These are phyloP conservation scores for Plagodis pulveraria DNA, from an alignment of 2,888 invertebrate species.

Conservation along the genomic window DNA sequence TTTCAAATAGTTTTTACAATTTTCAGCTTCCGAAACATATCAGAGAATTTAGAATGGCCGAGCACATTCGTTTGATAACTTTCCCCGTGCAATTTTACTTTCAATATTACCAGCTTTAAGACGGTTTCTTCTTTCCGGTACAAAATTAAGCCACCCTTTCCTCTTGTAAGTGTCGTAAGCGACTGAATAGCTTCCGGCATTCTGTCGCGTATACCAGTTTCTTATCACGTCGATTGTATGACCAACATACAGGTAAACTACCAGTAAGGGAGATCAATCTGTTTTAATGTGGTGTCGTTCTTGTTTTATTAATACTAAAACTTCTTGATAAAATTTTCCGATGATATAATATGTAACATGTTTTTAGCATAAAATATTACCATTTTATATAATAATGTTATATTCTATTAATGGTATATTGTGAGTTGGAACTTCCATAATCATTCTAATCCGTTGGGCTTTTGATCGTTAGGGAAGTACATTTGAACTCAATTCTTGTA, in stretches of 20 bases:
- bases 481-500: too few species aligned
- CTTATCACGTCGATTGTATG: conserved; percentile 34
- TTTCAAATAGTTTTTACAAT: too few species aligned
- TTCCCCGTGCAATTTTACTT: background rate
- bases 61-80: background rate
- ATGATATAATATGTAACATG: too few species aligned
- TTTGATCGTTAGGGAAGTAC: too few species aligned
- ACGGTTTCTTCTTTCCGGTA: background rate
- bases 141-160: conserved; percentile 16
- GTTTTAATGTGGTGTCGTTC: background rate
- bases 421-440: too few species aligned
- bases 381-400: too few species aligned
- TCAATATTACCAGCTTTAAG: background rate
- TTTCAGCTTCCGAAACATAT: too few species aligned
- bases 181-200: conserved; percentile 43
- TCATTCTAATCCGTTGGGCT: too few species aligned
- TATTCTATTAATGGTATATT: too few species aligned
- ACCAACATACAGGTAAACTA: conserved; percentile 14
- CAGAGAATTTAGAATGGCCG: background rate
- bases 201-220: conserved; percentile 32
- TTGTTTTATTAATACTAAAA: background rate
- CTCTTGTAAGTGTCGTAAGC: conserved; percentile 19
- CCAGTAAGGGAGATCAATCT: conserved; percentile 5
- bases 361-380: too few species aligned
- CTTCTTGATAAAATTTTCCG: too few species aligned